Conservation (phyloP, 2,797 vertebrate genomes). For the Sebastolobus alascanus region DNA sequence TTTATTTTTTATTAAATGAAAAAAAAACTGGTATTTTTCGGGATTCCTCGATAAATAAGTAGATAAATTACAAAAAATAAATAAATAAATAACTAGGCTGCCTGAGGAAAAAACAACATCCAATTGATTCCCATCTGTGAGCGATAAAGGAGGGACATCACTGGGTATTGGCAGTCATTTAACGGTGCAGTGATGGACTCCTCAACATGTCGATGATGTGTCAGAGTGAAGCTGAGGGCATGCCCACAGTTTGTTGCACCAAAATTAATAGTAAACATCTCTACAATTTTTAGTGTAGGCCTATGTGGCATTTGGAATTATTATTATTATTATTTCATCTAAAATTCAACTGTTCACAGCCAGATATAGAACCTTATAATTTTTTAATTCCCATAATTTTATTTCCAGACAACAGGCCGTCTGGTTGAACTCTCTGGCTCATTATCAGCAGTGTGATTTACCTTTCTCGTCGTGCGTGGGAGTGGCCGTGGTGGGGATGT, state of each 20-base stretch:
- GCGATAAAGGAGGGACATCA: slow-evolving; percentile 17
- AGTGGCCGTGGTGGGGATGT: slow-evolving; percentile 94
- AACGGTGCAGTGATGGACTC: slow-evolving; percentile 41
- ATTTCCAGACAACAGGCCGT: background rate
- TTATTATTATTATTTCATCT: background rate
- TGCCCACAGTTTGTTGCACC: background rate
- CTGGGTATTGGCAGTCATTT: slow-evolving; percentile 53
- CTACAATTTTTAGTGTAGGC: too few relatives aligned
- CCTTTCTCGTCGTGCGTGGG: slow-evolving; percentile 99
- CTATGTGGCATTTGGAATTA: background rate
- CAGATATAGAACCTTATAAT: background rate
- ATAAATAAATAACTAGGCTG: slow-evolving; percentile 5
- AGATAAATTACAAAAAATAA: background rate
- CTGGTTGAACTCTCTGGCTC: background rate
- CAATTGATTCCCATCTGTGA: slow-evolving; percentile 60
- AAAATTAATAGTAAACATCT: background rate
- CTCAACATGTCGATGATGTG: slow-evolving; percentile 60
- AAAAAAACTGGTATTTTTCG: background rate
- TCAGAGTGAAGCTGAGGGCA: slow-evolving; percentile 4
- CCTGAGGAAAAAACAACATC: slow-evolving; percentile 12
- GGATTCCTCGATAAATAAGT: background rate
- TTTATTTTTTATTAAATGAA: background rate
- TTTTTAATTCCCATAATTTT: background rate
- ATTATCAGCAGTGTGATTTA: slow-evolving; percentile 67
- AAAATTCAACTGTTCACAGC: background rate